A percentile compares a stretch with the other conserved stretches of the same genome.
These are phyloP conservation scores for Sphaerodactylus townsendi DNA, from an alignment of 2,113 vertebrate species.

Conservation along the genomic window DNA sequence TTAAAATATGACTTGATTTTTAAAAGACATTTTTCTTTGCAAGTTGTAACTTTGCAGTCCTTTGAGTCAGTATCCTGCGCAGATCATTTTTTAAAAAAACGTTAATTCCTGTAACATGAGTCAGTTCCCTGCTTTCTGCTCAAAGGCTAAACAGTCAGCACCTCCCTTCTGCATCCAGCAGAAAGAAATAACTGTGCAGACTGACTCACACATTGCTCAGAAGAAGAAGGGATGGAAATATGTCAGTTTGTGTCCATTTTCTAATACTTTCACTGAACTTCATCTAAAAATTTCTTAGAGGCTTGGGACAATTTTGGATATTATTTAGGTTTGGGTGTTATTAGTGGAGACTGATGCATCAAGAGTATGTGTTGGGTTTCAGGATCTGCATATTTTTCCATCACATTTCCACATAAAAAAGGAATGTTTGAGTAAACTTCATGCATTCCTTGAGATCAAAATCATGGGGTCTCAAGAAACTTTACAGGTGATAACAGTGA, in stretches of 20 bases:
- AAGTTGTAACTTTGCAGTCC: conserved; percentile 29
- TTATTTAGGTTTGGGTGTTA: neutral
- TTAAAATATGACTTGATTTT: conserved; percentile 11
- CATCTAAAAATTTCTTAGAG: neutral
- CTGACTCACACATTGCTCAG: neutral
- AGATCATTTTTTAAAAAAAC: conserved; percentile 16
- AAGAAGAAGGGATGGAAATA: neutral
- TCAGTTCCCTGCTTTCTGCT: conserved; percentile 35
- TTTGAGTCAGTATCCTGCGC: conserved; percentile 69
- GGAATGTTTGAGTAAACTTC: neutral
- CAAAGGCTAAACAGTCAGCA: neutral
- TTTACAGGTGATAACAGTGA: neutral
- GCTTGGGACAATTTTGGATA: neutral
- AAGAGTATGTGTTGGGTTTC: neutral
- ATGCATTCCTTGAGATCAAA: neutral
- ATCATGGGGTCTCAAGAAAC: neutral
- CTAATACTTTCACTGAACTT: neutral
- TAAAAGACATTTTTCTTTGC: conserved; percentile 39
- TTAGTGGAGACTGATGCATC: neutral
- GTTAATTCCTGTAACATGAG: conserved; percentile 64
- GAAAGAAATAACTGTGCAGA: neutral
- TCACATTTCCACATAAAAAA: neutral
- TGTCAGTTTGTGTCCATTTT: neutral
- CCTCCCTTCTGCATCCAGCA: neutral
- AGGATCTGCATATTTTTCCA: neutral